These are phyloP conservation scores for Lasioglossum malachurum DNA, from an alignment of 2,888 invertebrate species.

Conservation along the genomic window DNA sequence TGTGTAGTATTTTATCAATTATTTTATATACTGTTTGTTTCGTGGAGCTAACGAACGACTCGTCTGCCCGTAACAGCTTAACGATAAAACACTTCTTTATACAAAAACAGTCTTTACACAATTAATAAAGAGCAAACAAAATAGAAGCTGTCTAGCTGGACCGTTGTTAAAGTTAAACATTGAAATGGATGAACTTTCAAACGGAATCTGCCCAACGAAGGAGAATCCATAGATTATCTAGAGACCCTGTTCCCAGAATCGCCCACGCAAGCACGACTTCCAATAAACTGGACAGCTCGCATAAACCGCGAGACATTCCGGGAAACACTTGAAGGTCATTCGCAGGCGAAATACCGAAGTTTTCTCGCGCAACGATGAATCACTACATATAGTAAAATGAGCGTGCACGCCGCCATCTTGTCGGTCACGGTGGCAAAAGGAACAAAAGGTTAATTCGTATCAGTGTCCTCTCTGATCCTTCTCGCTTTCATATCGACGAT, in stretches of 20 bases:
- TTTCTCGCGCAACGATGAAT: background rate
- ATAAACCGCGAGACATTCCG: background rate
- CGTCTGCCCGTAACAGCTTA: background rate
- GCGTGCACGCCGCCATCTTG: background rate
- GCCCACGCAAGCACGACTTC: background rate
- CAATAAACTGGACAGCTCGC: background rate
- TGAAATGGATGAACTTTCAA: background rate
- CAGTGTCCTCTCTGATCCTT: background rate
- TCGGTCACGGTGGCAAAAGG: background rate
- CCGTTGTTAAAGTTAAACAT: background rate
- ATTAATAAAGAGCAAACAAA: background rate
- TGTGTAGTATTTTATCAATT: background rate
- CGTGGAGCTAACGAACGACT: background rate
- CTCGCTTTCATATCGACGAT: background rate
- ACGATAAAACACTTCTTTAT: background rate
- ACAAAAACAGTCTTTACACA: background rate
- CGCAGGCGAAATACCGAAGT: background rate
- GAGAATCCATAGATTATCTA: background rate
- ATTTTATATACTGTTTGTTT: background rate
- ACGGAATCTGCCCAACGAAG: background rate
- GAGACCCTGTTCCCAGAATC: background rate
- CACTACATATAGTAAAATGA: background rate
- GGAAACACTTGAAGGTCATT: background rate
- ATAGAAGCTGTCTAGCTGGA: background rate
- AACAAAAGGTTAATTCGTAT: background rate